Conservation (phyloP, 2,797 vertebrate species). For the Rhadinocentrus ornatus region DNA sequence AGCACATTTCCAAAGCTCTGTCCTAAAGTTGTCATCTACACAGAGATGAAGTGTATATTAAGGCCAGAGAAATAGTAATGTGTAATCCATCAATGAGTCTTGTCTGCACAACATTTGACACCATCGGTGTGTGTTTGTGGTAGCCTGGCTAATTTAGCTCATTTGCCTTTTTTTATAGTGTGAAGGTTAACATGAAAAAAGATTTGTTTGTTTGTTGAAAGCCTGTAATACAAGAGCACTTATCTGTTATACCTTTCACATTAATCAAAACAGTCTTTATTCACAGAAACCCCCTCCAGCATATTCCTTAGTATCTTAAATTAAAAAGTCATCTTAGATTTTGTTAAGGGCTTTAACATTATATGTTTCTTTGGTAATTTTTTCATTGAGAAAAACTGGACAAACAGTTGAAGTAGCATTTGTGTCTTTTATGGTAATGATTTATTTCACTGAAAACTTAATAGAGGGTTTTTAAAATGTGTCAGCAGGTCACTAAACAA, state of each 20-base stretch:
- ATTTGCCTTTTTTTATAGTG: constrained; percentile 32
- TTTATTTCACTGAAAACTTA: neutral
- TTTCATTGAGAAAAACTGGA: constrained; percentile 2
- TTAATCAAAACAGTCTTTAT: neutral
- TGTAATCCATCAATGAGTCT: constrained; percentile 37
- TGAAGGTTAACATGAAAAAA: constrained; percentile 13
- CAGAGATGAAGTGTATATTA: constrained; percentile 48
- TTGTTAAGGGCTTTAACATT: neutral
- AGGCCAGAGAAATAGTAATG: constrained; percentile 44
- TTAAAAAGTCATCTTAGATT: neutral
- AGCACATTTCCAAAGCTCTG: constrained; percentile 37
- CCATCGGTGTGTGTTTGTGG: constrained; percentile 25
- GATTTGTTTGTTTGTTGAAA: constrained; percentile 2
- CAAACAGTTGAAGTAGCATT: neutral
- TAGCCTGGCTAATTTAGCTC: constrained; percentile 27
- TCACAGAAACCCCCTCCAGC: neutral
- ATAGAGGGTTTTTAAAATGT: neutral
- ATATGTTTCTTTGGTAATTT: neutral
- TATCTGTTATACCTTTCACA: neutral
- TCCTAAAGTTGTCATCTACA: constrained; percentile 51
- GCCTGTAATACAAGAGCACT: neutral
- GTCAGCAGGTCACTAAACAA: neutral
- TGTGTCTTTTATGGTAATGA: neutral
- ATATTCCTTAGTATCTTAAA: neutral
- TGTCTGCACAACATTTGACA: constrained; percentile 12